Percentiles rank a stretch among this genome's conserved stretches.
phyloP scores from a whole-genome alignment of 2,113 vertebrate species.

The Isurus oxyrinchus region DNA sequence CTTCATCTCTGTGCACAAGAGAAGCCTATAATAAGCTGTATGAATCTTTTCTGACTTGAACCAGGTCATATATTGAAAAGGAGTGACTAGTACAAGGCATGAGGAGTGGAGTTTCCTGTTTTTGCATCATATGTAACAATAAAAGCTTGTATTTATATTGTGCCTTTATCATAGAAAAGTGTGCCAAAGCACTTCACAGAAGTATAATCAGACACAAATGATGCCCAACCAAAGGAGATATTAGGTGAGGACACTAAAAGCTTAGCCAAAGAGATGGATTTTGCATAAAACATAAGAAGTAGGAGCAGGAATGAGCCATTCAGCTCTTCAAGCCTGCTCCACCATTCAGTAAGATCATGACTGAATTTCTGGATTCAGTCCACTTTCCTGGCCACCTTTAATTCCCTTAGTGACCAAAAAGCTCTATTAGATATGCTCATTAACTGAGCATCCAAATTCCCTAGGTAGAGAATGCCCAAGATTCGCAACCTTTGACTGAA shows the following conservation, averaged over 20 bases:
- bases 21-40: not conserved
- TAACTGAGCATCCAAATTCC: too few species aligned
- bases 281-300: not conserved
- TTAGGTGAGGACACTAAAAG: not conserved
- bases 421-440: too few species aligned
- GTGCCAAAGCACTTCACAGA: not conserved
- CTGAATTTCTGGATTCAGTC: too few species aligned
- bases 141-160: not conserved
- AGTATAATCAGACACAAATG: not conserved
- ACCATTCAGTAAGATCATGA: too few species aligned
- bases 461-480: too few species aligned
- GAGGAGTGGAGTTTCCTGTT: not conserved
- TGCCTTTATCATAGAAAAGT: not conserved
- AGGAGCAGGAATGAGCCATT: too few species aligned
- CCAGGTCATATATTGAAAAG: not conserved
- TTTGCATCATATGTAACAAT: not conserved
- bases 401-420: too few species aligned
- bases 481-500: too few species aligned
- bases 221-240: not conserved
- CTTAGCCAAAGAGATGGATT: not conserved
- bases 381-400: too few species aligned
- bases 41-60: not conserved
- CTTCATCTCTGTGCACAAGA: not conserved
- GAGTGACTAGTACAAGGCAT: not conserved
- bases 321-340: too few species aligned